Evolutionary conservation across 2,797 vertebrate genomes (phyloP), one percentile per base, ranked within the genome.

Genomic region (Allobates femoralis): DNA sequence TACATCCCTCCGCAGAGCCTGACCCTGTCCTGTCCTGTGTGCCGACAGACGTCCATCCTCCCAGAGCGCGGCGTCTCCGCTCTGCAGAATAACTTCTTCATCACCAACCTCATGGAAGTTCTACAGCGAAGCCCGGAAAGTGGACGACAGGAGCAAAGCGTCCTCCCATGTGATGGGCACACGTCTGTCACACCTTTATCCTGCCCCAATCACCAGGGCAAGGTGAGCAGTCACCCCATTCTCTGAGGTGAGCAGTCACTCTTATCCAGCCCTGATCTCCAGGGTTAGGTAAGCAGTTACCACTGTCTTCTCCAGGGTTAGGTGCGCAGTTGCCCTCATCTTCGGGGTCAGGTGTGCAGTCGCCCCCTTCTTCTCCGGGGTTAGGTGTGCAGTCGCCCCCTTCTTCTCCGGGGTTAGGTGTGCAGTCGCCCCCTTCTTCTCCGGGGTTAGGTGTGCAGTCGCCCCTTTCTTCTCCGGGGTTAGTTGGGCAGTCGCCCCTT

Each of bases 21-120:
- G 93, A 98, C 97, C 0, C 94, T 99, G 78, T 98, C 97, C 66
- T 99, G 98, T 92, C 97, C 97, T 0, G 97, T 98, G 46, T 99
- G 98, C 93, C 95, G 97, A 77, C 98, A 98, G 94, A 98, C 97
- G 0, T 99, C 97, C 66, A 99, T 99, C 93, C 92, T 98, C 79
- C 97, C 98, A 0, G 98, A 98, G 91, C 97, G 96, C 88, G 98
- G 98, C 0, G 98, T 99, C 83, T 94, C 97, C 0, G 97, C 97
- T 0, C 92, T 99, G 55, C 97, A 98, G 94, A 98, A 98, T 92
- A 99, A 99, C 91, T 98, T 98, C 93, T 98, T 99, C 93, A 98
- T 99, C 94, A 97, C 96, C 73, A 98, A 97, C 92, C 95, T 99
- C 79, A 98, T 99, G 97, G 98, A 99, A 92, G 96, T 98, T 50